These are phyloP conservation scores for Drosophila teissieri DNA, from an alignment of 1,140 invertebrate genomes.

Conservation along the genomic window DNA sequence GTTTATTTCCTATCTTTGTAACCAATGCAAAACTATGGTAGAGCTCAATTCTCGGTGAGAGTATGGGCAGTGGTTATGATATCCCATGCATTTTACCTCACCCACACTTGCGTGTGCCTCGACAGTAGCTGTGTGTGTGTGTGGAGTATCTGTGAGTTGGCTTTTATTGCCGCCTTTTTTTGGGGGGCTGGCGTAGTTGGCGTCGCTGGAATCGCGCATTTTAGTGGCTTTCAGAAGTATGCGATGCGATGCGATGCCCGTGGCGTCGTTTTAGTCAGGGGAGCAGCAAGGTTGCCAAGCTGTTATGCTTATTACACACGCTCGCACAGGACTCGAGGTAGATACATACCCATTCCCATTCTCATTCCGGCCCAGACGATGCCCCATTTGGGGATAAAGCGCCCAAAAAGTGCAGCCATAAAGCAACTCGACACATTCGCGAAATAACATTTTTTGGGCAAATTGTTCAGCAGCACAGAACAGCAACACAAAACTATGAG, in stretches of 20 bases:
- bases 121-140: slow-evolving; percentile 19
- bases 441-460: slow-evolving; percentile 28
- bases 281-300: slow-evolving; percentile 37
- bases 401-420: not conserved
- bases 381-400: not conserved
- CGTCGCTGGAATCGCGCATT: slow-evolving; percentile 39
- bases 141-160: slow-evolving; percentile 18
- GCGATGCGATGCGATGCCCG: slow-evolving; percentile 57
- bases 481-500: slow-evolving; percentile 1
- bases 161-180: slow-evolving; percentile 28
- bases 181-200: slow-evolving; percentile 16
- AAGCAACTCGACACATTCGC: slow-evolving; percentile 8
- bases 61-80: slow-evolving; percentile 3
- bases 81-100: slow-evolving; percentile 1
- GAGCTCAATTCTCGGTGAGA: not conserved
- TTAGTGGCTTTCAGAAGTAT: slow-evolving; percentile 61
- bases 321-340: not conserved
- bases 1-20: not conserved
- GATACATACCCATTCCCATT: not conserved
- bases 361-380: not conserved
- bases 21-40: too few species aligned
- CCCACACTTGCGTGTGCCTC: slow-evolving; percentile 7
- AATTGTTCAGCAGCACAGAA: slow-evolving; percentile 23
- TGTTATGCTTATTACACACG: slow-evolving; percentile 62
- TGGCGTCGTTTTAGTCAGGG: slow-evolving; percentile 35